Base-by-base conservation (phyloP, 30 jellyfish, hydroid and myxozoan genomes). In the Sanderia malayensis region DNA sequence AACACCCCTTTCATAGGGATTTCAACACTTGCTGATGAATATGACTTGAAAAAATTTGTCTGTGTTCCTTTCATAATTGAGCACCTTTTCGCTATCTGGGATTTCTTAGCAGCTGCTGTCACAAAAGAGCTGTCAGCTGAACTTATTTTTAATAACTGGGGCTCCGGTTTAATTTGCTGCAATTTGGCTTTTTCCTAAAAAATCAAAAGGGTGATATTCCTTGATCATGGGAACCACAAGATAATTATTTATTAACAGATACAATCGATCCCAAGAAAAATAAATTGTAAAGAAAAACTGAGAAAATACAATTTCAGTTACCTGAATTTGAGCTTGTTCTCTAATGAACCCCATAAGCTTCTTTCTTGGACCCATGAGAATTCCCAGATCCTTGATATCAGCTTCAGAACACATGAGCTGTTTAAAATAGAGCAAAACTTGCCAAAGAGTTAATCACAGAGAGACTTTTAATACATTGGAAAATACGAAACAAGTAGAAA, bases 321-420 rank as follows among this genome's bases (percentile, higher is more conserved):
- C 89, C 89, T 78, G 89, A 6, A 62, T 47, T 49, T 63, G 89
- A 23, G 89, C 89, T 44, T 73, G 84, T 30, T 84, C 94, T 69
- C n/a, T 90, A 26, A 90, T 82, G 67, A 65, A 83, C 0, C 89
- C 85, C 79, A 81, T 70, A 30, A 93, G 31, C 63, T 93, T 93
- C 76, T 93, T 93, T 28, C 96, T 71, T 37, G 99, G 99, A 15
- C 99, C 99, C 87, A 93, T 73, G 9, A 95, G 99, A 33, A 93
- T 80, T 3, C 99, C 99, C 34, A 93, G 94, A 45, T 93, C 99
- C 46, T 81, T 86, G 72, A 93, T 65, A 59, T 93, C 99, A 11
- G 87, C 94, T n/a, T 93, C 99, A 3, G 92, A 58, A 75, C 99
- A 93, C 94, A 93, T 68, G 47, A 81, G 61, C 99, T 93, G 46